Conservation (phyloP, 2,797 vertebrate species). For the Smutsia temminckii region DNA sequence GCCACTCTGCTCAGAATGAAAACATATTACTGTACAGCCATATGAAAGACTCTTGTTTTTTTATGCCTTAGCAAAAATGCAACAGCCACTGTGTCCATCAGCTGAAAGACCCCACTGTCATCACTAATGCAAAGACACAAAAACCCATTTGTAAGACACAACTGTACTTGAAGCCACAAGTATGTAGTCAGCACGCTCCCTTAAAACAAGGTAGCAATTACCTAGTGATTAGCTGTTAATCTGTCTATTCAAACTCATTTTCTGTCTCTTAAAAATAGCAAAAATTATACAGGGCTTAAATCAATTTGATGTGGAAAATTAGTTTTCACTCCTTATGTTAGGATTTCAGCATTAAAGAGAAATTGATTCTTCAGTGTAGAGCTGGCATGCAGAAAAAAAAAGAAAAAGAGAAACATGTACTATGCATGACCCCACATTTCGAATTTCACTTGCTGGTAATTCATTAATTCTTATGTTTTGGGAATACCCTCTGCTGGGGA, state of each 20-base stretch:
- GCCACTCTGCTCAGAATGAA: slow-evolving; percentile 17
- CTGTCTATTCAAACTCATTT: slow-evolving; percentile 75
- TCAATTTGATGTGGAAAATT: slow-evolving; percentile 72
- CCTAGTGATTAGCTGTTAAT: slow-evolving; percentile 71
- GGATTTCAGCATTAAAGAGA: slow-evolving; percentile 71
- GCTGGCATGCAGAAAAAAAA: not conserved
- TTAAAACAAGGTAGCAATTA: slow-evolving; percentile 71
- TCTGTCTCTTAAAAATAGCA: slow-evolving; percentile 74
- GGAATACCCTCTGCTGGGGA: not conserved
- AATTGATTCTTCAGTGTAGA: slow-evolving; percentile 57
- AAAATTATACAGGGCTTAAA: slow-evolving; percentile 73
- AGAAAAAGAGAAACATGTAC: not conserved
- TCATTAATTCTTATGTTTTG: slow-evolving; percentile 17
- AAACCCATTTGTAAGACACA: slow-evolving; percentile 50
- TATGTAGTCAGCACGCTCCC: slow-evolving; percentile 45
- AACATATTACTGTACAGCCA: not conserved
- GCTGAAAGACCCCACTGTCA: not conserved
- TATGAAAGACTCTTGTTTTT: not conserved
- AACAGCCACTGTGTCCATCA: not conserved
- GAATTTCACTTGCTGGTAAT: not conserved
- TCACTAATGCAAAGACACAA: not conserved
- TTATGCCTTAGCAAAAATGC: not conserved
- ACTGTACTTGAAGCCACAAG: slow-evolving; percentile 57
- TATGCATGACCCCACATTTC: not conserved
- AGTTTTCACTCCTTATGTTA: slow-evolving; percentile 64